These are phyloP conservation scores for Tragopan temminckii DNA, from an alignment of 2,797 vertebrate species.

Conservation along the genomic window DNA sequence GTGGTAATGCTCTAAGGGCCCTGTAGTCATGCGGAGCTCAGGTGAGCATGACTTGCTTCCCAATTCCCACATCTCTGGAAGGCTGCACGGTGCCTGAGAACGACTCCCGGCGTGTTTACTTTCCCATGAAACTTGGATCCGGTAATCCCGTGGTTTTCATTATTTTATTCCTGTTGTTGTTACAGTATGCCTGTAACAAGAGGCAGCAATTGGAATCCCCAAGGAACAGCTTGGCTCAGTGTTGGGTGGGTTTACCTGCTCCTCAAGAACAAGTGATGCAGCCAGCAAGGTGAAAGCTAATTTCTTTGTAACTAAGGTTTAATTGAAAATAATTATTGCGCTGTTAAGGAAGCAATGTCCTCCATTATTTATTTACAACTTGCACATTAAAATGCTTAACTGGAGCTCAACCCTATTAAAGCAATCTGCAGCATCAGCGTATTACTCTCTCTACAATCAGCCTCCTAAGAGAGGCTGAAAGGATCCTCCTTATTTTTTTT, in stretches of 20 bases:
- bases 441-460: background rate
- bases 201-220: background rate
- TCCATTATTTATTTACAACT: slow-evolving; percentile 30
- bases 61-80: rapidly evolving
- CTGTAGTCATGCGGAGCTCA: background rate
- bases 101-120: background rate
- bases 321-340: slow-evolving; percentile 10
- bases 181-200: background rate
- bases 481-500: background rate
- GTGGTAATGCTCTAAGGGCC: background rate
- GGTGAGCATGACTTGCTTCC: background rate
- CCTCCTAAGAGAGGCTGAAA: background rate
- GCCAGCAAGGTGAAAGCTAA: background rate
- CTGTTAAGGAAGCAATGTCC: background rate
- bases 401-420: background rate
- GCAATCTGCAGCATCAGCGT: background rate
- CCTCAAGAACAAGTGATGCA: background rate
- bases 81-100: too few relatives aligned
- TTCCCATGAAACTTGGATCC: background rate
- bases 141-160: background rate
- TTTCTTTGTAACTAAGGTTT: background rate
- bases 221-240: background rate
- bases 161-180: background rate
- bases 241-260: background rate
- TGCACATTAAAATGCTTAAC: background rate